Percentiles rank a stretch among this genome's conserved stretches.
Conservation (phyloP, 2,888 invertebrate genomes). For the Lycaena phlaeas region DNA sequence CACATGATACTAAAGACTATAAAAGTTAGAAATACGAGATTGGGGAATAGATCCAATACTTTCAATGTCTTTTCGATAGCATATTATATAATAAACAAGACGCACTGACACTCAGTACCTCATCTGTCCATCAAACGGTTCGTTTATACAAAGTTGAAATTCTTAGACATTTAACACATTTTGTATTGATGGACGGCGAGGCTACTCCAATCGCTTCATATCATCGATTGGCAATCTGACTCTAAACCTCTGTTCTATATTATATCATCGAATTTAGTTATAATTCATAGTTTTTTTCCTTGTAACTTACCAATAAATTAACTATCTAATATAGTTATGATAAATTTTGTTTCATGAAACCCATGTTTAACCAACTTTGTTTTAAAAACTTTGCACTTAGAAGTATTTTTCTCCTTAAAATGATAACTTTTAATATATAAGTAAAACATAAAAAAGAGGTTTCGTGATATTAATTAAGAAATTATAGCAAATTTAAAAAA, state of each 20-base stretch:
- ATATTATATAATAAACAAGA: slow-evolving; percentile 29
- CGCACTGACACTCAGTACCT: slow-evolving; percentile 36
- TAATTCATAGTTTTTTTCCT: slow-evolving; percentile 49
- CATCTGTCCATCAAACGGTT: slow-evolving; percentile 32
- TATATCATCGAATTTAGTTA: slow-evolving; percentile 40
- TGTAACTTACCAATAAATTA: slow-evolving; percentile 66
- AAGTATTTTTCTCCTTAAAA: slow-evolving; percentile 4
- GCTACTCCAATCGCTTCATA: slow-evolving; percentile 39
- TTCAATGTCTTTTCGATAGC: not conserved
- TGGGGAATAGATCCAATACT: not conserved
- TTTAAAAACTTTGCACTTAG: slow-evolving; percentile 10
- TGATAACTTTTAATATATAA: slow-evolving; percentile 5
- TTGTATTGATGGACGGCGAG: slow-evolving; percentile 33
- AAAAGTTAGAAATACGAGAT: slow-evolving; percentile 11
- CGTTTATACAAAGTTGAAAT: not conserved
- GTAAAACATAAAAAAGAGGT: slow-evolving; percentile 1
- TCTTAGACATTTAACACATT: not conserved
- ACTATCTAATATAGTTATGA: slow-evolving; percentile 42
- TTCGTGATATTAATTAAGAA: not conserved
- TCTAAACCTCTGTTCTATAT: slow-evolving; percentile 48
- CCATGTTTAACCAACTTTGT: slow-evolving; percentile 30
- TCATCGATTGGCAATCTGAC: slow-evolving; percentile 49
- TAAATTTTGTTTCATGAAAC: slow-evolving; percentile 26
- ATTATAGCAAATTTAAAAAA: not conserved
- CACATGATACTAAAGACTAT: slow-evolving; percentile 28